Percentiles rank a stretch among this genome's conserved stretches.
Conservation (phyloP, 2,888 invertebrate species). For the Macrophya annulata region DNA sequence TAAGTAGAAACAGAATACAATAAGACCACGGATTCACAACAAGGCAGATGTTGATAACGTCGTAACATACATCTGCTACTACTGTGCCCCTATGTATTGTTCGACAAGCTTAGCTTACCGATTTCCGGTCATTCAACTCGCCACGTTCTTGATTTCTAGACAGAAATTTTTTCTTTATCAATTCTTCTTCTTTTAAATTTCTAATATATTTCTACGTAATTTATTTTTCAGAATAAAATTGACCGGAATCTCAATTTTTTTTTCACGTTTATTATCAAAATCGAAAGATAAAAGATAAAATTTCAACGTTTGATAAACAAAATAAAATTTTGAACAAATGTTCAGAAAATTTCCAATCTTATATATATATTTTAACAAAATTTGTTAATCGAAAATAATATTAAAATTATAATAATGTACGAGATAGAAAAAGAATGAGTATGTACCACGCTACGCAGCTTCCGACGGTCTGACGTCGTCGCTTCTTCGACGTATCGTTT, state of each 20-base stretch:
- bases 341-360: background rate
- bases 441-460: background rate
- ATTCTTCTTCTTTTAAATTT: background rate
- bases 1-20: background rate
- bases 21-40: background rate
- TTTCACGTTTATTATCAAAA: too few species aligned
- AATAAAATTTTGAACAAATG: too few species aligned
- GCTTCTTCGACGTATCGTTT: background rate
- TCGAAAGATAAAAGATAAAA: too few species aligned
- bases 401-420: background rate
- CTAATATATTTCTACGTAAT: too few species aligned
- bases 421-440: background rate
- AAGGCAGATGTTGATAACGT: conserved; percentile 74
- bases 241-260: too few species aligned
- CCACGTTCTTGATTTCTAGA: background rate
- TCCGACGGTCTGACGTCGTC: conserved; percentile 4
- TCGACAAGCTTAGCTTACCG: conserved; percentile 58
- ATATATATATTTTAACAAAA: too few species aligned
- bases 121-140: conserved; percentile 44
- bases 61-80: conserved; percentile 50
- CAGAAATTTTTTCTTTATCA: background rate
- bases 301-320: too few species aligned
- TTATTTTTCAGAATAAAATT: too few species aligned
- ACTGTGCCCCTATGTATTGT: conserved; percentile 70
- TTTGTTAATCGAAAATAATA: too few species aligned